Evolutionary conservation across 2,113 vertebrate genomes (phyloP), one percentile per base, ranked within the genome.

Genomic region (Siniperca chuatsi): DNA sequence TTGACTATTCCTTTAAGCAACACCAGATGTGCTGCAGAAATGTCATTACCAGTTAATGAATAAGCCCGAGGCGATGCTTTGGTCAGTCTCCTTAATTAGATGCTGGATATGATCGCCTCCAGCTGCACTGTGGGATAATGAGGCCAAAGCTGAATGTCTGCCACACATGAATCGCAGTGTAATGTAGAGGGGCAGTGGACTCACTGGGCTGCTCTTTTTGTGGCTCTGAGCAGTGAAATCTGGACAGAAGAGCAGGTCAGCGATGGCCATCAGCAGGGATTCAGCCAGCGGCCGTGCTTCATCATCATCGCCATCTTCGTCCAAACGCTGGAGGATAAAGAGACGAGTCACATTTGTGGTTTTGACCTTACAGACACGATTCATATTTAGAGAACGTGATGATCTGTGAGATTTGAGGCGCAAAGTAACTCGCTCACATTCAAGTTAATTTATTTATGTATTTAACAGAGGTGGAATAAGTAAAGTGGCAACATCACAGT

Each of bases 161-260:
- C 13, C 29, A 29, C 29, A 29, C 29, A 29, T 29, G 29, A 29
- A 3, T 0, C 35, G 46, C 21, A 7, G 42, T 37, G 35, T 50
- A 11, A 25, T 5, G 16, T 0, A 4, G 25, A 4, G 18, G 6
- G 4, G 10, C 0, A 9, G 23, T 16, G 40, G 52, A 90, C 95
- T 94, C 83, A 96, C 95, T 15, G 82, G 21, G 64, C 75, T 52
- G 74, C 69, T 96, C 78, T 81, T 94, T 81, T 95, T 96, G 90
- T 97, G 97, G 89, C 96, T 97, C 87, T 98, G 97, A 64, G 98
- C 96, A 0, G 98, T 99, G 94, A 99, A 98, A 42, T 98, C 97
- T 0, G 98, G 98, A 79, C 98, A 99, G 96, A 99, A 99, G 66
- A 99, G 98, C 76, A 99, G 94, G 89, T 99, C 97, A 0, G 98